Conservation (phyloP, 2,888 invertebrate species). For the Temnothorax unifasciatus region DNA sequence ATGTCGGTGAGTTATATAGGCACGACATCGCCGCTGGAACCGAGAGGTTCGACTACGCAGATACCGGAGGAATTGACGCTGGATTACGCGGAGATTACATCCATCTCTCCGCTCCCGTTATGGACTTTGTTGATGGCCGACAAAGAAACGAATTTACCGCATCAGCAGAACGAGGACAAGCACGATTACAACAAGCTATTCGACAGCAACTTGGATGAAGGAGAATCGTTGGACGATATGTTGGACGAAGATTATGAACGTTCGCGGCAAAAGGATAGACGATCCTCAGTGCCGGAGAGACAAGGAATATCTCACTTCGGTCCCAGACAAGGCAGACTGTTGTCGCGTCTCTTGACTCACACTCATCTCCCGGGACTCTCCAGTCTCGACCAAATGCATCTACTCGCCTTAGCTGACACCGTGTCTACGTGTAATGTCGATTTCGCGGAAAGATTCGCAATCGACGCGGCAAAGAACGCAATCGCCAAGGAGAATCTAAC, state of each 20-base stretch:
- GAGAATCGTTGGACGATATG: conserved; percentile 94
- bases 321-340: conserved; percentile 93
- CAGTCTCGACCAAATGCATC: conserved; percentile 99
- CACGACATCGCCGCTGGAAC: conserved; percentile 92
- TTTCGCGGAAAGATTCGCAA: conserved; percentile 93
- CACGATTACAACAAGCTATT: conserved; percentile 97
- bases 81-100: conserved; percentile 98
- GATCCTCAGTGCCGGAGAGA: conserved; percentile 91
- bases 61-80: conserved; percentile 95
- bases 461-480: conserved; percentile 89
- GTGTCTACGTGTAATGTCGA: conserved; percentile 97
- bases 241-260: conserved; percentile 91
- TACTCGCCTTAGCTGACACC: conserved; percentile 99
- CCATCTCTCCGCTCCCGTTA: conserved; percentile 98
- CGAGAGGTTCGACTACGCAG: conserved; percentile 92
- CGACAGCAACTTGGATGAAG: conserved; percentile 92
- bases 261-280: conserved; percentile 88
- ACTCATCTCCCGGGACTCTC: conserved; percentile 97
- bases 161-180: conserved; percentile 85
- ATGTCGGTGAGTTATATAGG: conserved; percentile 95
- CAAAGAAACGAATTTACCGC: conserved; percentile 89
- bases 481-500: conserved; percentile 90
- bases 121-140: conserved; percentile 99
- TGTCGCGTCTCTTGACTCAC: conserved; percentile 97
- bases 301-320: conserved; percentile 95